These are phyloP conservation scores for Cromileptes altivelis DNA, from an alignment of 2,113 vertebrate species.

Conservation along the genomic window DNA sequence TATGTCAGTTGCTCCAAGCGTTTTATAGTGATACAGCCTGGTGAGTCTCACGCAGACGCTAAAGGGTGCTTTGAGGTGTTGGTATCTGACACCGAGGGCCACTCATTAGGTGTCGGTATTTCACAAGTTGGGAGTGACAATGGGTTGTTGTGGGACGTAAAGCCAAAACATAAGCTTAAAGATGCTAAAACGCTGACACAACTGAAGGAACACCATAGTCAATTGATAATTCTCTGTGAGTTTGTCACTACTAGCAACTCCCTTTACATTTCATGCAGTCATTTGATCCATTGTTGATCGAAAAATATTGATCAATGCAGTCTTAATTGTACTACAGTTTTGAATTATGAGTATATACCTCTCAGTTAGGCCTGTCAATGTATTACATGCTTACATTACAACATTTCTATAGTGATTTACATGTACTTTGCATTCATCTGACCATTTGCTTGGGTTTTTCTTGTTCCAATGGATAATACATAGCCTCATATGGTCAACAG, in stretches of 20 bases:
- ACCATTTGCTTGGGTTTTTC: not conserved
- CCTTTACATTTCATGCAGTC: not conserved
- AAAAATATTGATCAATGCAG: not conserved
- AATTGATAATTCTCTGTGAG: not conserved
- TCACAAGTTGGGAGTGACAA: not conserved
- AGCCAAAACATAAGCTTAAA: not conserved
- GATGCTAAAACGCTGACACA: not conserved
- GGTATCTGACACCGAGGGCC: too few species aligned
- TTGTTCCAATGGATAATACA: not conserved
- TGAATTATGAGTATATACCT: not conserved
- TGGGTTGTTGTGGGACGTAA: not conserved
- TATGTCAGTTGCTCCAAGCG: too few species aligned
- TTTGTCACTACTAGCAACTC: not conserved
- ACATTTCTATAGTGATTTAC: not conserved
- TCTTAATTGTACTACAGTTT: not conserved
- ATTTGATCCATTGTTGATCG: not conserved
- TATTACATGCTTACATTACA: too few species aligned
- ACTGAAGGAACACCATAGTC: not conserved
- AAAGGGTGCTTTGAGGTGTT: too few species aligned
- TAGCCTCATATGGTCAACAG: not conserved
- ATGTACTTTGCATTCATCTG: not conserved
- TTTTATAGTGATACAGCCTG: too few species aligned
- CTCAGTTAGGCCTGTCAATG: not conserved
- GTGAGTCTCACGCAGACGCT: too few species aligned
- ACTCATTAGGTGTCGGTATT: too few species aligned